Conservation (phyloP, 2,888 invertebrate species). For the Andricus quercusramuli region DNA sequence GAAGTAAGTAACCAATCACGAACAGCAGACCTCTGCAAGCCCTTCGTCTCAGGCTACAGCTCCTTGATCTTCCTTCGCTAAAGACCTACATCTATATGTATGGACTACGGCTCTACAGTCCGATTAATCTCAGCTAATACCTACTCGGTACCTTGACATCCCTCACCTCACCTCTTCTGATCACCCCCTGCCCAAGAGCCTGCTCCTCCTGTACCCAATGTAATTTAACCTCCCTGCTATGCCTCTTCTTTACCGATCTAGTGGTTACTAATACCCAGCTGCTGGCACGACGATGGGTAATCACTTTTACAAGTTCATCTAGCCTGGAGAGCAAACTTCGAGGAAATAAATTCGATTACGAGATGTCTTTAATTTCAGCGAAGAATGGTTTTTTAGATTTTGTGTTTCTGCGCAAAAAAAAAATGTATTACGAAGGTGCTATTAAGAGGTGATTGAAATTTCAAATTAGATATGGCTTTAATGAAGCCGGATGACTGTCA, state of each 20-base stretch:
- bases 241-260: slow-evolving; percentile 61
- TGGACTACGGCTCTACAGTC: slow-evolving; percentile 55
- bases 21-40: slow-evolving; percentile 51
- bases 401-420: not conserved
- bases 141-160: slow-evolving; percentile 66
- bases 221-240: slow-evolving; percentile 66
- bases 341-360: slow-evolving; percentile 46
- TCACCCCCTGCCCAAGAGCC: slow-evolving; percentile 20
- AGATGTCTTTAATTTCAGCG: slow-evolving; percentile 1
- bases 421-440: not conserved
- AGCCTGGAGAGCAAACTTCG: slow-evolving; percentile 34
- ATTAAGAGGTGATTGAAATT: not conserved
- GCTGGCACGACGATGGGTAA: slow-evolving; percentile 60
- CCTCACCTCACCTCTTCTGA: slow-evolving; percentile 44
- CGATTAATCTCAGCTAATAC: slow-evolving; percentile 75
- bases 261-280: slow-evolving; percentile 63
- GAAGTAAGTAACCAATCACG: slow-evolving; percentile 69
- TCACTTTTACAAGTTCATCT: slow-evolving; percentile 63
- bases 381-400: not conserved
- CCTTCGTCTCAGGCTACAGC: slow-evolving; percentile 45
- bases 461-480: too few species aligned
- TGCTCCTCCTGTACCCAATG: slow-evolving; percentile 50
- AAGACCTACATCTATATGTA: slow-evolving; percentile 49
- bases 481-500: too few species aligned
- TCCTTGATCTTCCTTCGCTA: slow-evolving; percentile 51